Percentiles rank a stretch among this genome's conserved stretches.
phyloP scores from a whole-genome alignment of 2,888 invertebrate genomes.

The Thymelicus lineola region DNA sequence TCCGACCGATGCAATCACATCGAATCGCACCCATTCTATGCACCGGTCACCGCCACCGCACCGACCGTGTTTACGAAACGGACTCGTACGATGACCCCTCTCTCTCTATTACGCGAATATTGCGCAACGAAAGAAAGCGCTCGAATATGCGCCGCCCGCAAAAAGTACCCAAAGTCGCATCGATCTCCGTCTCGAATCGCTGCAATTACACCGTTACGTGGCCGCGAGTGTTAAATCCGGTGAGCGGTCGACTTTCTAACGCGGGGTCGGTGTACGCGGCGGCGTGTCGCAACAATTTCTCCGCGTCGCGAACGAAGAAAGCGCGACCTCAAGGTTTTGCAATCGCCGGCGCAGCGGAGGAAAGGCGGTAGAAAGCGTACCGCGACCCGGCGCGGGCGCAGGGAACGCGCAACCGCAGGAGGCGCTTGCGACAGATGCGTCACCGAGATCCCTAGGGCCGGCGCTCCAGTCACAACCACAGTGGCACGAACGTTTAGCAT shows the following conservation, averaged over 20 bases:
- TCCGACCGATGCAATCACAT: slow-evolving; percentile 68
- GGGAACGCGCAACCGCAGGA: slow-evolving; percentile 55
- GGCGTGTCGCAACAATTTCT: slow-evolving; percentile 84
- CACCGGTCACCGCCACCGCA: slow-evolving; percentile 42
- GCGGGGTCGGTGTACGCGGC: slow-evolving; percentile 82
- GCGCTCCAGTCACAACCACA: slow-evolving; percentile 53
- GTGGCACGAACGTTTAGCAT: slow-evolving; percentile 57
- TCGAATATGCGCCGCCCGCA: slow-evolving; percentile 74
- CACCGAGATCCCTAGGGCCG: slow-evolving; percentile 47
- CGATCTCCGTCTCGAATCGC: slow-evolving; percentile 76
- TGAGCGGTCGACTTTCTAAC: slow-evolving; percentile 84
- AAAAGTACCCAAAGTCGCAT: slow-evolving; percentile 77
- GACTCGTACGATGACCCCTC: slow-evolving; percentile 75
- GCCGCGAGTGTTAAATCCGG: slow-evolving; percentile 79
- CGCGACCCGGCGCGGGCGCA: slow-evolving; percentile 40
- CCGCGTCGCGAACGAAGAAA: slow-evolving; percentile 83
- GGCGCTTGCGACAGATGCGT: slow-evolving; percentile 46
- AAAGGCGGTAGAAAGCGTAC: slow-evolving; percentile 78
- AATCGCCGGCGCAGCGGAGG: slow-evolving; percentile 67
- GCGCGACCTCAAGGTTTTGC: slow-evolving; percentile 84
- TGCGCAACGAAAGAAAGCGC: slow-evolving; percentile 83
- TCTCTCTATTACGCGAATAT: slow-evolving; percentile 72
- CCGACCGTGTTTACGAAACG: slow-evolving; percentile 63
- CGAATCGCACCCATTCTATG: slow-evolving; percentile 59
- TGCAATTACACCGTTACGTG: slow-evolving; percentile 83